Evolutionary conservation across 2,797 vertebrate species (phyloP).

Genomic region (Telmatherina bonti): DNA sequence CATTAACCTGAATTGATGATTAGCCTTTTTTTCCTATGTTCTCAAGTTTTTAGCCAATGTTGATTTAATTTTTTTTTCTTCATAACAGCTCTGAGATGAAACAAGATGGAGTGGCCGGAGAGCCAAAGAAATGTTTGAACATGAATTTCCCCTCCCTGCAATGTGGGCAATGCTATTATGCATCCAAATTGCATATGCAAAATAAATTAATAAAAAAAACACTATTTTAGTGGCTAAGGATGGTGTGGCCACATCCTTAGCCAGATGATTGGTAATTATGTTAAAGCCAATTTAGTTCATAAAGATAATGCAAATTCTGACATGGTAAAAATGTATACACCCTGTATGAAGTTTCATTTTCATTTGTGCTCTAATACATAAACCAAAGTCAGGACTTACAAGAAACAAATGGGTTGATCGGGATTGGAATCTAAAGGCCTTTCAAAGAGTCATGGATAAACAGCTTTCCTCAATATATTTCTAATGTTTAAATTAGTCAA

Average conservation of each 20-base stretch:
- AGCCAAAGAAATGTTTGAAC: constrained; percentile 18
- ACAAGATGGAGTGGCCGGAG: neutral
- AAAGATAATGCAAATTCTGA: neutral
- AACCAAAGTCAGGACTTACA: neutral
- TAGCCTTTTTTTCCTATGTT: constrained; percentile 12
- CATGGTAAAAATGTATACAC: too few species aligned
- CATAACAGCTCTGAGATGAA: constrained; percentile 18
- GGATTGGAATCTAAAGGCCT: neutral
- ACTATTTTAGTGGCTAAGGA: constrained; percentile 2
- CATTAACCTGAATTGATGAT: constrained; percentile 14
- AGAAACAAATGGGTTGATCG: neutral
- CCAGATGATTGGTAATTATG: neutral
- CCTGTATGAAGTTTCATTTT: neutral
- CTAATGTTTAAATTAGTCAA: neutral
- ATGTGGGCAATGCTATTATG: constrained; percentile 13
- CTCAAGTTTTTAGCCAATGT: neutral
- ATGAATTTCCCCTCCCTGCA: neutral
- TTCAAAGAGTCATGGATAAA: neutral
- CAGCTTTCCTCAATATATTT: neutral
- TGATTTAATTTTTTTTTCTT: constrained; percentile 4
- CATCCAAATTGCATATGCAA: too few species aligned
- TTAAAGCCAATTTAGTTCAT: neutral
- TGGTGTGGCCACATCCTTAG: neutral
- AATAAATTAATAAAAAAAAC: neutral
- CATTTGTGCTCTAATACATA: neutral